These are phyloP conservation scores for Galemys pyrenaicus DNA, from an alignment of 2,113 vertebrate genomes.

Conservation along the genomic window DNA sequence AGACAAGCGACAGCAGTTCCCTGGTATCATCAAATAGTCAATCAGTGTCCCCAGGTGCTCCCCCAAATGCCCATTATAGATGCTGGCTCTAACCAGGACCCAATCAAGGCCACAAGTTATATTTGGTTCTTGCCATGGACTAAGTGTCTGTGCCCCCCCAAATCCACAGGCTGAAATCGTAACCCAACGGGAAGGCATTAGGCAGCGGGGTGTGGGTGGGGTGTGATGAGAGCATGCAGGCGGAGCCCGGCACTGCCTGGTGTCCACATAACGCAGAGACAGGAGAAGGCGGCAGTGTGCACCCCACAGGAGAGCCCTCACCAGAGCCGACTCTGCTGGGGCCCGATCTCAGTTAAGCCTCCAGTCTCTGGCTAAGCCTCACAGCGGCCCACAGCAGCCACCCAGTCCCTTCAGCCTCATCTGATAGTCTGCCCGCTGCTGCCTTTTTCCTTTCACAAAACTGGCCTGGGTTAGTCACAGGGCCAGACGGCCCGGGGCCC, in stretches of 20 bases:
- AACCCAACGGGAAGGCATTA: background rate
- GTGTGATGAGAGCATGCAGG: too few relatives aligned
- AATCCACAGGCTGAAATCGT: background rate
- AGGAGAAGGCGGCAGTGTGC: background rate
- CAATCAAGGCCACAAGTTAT: background rate
- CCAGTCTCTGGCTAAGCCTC: too few relatives aligned
- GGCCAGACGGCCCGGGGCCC: background rate
- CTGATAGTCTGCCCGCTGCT: background rate
- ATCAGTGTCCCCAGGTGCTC: background rate
- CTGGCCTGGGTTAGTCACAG: background rate
- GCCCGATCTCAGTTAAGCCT: background rate
- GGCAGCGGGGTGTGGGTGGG: background rate
- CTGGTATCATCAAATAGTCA: background rate
- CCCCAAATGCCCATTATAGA: background rate
- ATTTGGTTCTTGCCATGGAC: background rate
- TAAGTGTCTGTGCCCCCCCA: background rate
- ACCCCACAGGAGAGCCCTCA: background rate
- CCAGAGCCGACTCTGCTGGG: background rate
- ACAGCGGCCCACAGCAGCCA: too few relatives aligned
- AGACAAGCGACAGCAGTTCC: background rate
- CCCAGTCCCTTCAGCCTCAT: background rate
- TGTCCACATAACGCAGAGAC: background rate
- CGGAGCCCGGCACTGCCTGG: too few relatives aligned
- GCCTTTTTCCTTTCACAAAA: background rate
- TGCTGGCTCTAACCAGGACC: background rate